phyloP scores from a whole-genome alignment of 2,888 invertebrate species.

The Eledone cirrhosa region DNA sequence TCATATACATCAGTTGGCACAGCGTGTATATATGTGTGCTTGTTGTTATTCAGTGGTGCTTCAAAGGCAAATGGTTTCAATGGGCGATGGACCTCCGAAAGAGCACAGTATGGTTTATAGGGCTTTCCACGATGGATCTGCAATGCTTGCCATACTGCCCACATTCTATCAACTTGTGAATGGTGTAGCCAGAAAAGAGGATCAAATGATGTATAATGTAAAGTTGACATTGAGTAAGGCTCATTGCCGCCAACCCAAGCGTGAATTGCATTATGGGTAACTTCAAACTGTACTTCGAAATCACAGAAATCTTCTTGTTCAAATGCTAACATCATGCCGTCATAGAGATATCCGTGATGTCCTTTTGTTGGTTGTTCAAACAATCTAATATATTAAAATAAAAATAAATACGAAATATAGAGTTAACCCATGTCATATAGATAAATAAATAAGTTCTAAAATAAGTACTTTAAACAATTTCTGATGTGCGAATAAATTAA shows the following conservation, averaged over 20 bases:
- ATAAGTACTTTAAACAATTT: not conserved
- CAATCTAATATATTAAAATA: constrained; percentile 12
- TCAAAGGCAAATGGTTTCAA: constrained; percentile 41
- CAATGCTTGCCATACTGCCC: constrained; percentile 39
- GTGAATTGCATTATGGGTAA: constrained; percentile 32
- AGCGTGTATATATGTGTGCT: constrained; percentile 36
- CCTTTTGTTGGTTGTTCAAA: constrained; percentile 34
- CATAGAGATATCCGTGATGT: constrained; percentile 38
- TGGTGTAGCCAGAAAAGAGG: constrained; percentile 35
- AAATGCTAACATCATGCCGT: constrained; percentile 37
- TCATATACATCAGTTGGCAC: constrained; percentile 38
- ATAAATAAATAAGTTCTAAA: not conserved
- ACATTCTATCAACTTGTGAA: constrained; percentile 34
- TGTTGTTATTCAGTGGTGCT: constrained; percentile 39
- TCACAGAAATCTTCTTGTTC: constrained; percentile 42
- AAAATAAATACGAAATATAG: not conserved
- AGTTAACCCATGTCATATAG: not conserved
- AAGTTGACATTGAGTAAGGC: constrained; percentile 33
- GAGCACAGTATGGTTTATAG: constrained; percentile 41
- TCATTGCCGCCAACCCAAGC: constrained; percentile 32
- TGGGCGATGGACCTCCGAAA: constrained; percentile 32
- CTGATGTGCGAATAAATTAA: no score
- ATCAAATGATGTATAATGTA: constrained; percentile 35
- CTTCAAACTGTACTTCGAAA: constrained; percentile 39
- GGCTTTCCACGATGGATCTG: constrained; percentile 35